phyloP scores from a whole-genome alignment of 2,888 invertebrate genomes.

The Protodeltote pygarga region DNA sequence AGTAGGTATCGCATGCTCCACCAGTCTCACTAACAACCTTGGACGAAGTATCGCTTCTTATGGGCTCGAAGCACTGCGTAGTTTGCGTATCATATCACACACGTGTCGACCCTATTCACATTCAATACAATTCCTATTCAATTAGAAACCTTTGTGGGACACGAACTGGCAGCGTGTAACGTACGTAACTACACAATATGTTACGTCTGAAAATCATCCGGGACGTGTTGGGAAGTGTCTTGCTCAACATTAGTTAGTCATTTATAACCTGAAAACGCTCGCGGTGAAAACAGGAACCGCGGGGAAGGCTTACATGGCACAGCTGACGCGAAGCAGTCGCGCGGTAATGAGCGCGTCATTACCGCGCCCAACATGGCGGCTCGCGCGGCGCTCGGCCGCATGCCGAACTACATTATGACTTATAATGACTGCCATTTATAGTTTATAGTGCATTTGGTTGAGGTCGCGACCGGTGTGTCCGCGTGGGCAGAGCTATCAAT shows the following conservation, averaged over 20 bases:
- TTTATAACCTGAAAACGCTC: slow-evolving; percentile 13
- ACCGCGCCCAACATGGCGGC: slow-evolving; percentile 7
- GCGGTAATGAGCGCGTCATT: too few relatives aligned
- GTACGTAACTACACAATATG: too few relatives aligned
- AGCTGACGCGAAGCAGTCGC: slow-evolving; percentile 19
- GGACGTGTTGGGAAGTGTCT: slow-evolving; percentile 4
- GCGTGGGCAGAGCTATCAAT: neutral
- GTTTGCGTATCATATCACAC: too few relatives aligned
- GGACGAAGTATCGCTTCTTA: too few relatives aligned
- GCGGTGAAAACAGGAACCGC: slow-evolving; percentile 13
- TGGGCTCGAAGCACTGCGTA: too few relatives aligned
- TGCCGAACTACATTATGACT: slow-evolving; percentile 11
- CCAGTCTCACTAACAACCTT: too few relatives aligned
- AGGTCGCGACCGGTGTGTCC: slow-evolving; percentile 3
- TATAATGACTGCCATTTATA: slow-evolving; percentile 24
- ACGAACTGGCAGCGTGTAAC: neutral
- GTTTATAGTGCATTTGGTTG: slow-evolving; percentile 7
- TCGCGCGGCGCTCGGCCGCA: neutral
- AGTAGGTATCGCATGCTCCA: too few relatives aligned
- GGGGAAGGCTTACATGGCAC: slow-evolving; percentile 9
- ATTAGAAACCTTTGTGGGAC: slow-evolving; percentile 25
- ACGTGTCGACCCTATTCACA: slow-evolving; percentile 12
- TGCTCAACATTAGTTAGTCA: slow-evolving; percentile 6
- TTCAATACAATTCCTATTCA: slow-evolving; percentile 24
- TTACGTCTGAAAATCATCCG: neutral